Conservation (phyloP, 2,797 vertebrate genomes). For the Sebastes steindachneri region DNA sequence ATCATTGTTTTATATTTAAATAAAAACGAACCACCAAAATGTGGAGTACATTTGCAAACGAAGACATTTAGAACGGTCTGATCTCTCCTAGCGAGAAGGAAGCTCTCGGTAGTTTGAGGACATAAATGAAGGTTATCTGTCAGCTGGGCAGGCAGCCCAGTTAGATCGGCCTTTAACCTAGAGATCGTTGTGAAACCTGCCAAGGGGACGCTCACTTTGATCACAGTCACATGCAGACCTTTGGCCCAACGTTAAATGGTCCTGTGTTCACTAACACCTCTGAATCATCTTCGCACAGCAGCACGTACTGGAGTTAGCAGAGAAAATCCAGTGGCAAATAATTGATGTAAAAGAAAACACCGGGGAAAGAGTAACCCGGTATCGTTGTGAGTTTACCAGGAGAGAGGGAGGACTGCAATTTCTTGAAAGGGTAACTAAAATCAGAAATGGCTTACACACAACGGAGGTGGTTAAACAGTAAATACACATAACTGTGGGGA, state of each 20-base stretch:
- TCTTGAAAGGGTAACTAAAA: constrained; percentile 45
- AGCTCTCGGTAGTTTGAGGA: constrained; percentile 15
- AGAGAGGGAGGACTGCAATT: constrained; percentile 2
- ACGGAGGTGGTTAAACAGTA: constrained; percentile 17
- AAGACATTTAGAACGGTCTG: not conserved
- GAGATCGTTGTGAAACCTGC: constrained; percentile 30
- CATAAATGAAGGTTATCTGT: constrained; percentile 42
- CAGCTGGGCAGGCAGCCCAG: constrained; percentile 27
- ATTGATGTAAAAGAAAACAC: constrained; percentile 72
- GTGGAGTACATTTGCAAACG: not conserved
- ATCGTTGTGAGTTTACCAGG: constrained; percentile 1
- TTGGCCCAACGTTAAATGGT: constrained; percentile 16
- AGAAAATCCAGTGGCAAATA: constrained; percentile 55
- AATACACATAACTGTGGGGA: not conserved
- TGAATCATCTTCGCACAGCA: constrained; percentile 7
- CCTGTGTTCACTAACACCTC: constrained; percentile 25
- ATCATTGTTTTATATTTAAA: not conserved
- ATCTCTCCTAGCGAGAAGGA: not conserved
- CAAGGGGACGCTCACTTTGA: constrained; percentile 24
- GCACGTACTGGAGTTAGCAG: constrained; percentile 21
- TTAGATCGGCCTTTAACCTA: constrained; percentile 52
- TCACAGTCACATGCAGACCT: constrained; percentile 32
- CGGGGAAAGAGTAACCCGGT: constrained; percentile 15
- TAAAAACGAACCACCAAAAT: not conserved
- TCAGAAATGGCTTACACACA: constrained; percentile 24